phyloP scores from a whole-genome alignment of 2,888 invertebrate genomes.

The Timema podura region DNA sequence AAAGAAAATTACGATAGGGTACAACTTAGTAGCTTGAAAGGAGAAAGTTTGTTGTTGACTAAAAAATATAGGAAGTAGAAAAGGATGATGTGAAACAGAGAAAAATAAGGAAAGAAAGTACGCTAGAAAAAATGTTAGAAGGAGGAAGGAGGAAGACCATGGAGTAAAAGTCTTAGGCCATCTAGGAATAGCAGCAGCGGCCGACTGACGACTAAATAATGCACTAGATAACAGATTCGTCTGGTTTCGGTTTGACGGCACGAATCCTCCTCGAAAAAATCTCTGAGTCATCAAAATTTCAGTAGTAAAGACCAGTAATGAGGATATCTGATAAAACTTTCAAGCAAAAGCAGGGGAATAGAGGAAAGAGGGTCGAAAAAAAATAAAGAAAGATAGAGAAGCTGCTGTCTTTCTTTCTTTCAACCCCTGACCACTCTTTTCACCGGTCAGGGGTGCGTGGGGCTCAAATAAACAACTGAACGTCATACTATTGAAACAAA shows the following conservation, averaged over 20 bases:
- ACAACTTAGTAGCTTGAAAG: no score
- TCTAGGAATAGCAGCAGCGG: conserved; percentile 11
- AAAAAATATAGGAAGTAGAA: background rate
- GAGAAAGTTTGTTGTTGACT: no score
- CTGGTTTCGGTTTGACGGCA: conserved; percentile 32
- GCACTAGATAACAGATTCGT: conserved; percentile 33
- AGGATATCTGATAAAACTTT: conserved; percentile 44
- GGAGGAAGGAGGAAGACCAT: conserved; percentile 19
- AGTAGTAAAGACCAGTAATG: conserved; percentile 43
- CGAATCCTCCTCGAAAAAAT: conserved; percentile 29
- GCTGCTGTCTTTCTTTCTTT: conserved; percentile 13
- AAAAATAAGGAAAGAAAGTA: conserved; percentile 14
- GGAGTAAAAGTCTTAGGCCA: conserved; percentile 14
- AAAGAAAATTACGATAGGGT: no score
- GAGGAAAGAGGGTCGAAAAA: conserved; percentile 12
- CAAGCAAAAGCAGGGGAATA: conserved; percentile 32
- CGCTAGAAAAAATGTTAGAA: conserved; percentile 4
- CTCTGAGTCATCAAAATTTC: conserved; percentile 41
- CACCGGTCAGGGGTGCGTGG: no score
- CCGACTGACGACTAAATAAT: conserved; percentile 31
- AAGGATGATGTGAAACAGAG: background rate
- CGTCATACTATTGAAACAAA: no score
- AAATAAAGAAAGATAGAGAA: conserved; percentile 19
- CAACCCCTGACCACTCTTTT: background rate
- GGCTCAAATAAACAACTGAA: no score